Percentiles rank a stretch among this genome's conserved stretches.
Conservation (phyloP, 2,888 invertebrate species). For the Apamea anceps region DNA sequence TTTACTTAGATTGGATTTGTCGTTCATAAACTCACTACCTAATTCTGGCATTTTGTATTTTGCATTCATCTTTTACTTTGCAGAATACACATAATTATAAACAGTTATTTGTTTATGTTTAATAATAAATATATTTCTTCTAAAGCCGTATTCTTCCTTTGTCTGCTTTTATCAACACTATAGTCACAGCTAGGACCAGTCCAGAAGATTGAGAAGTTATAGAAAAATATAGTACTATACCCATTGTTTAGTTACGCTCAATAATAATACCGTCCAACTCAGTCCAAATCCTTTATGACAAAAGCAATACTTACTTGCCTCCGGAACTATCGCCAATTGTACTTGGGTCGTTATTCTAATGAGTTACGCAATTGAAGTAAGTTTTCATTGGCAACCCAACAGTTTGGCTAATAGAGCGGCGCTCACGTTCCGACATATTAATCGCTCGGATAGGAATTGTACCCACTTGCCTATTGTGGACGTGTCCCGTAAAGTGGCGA, state of each 20-base stretch:
- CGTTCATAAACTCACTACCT: slow-evolving; percentile 72
- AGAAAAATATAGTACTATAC: not conserved
- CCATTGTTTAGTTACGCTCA: not conserved
- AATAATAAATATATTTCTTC: not conserved
- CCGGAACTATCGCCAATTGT: slow-evolving; percentile 43
- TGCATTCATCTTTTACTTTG: slow-evolving; percentile 60
- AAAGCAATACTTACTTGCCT: slow-evolving; percentile 42
- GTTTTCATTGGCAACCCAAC: slow-evolving; percentile 61
- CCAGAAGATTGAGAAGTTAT: not conserved
- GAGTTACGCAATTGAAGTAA: slow-evolving; percentile 56
- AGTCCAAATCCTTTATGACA: slow-evolving; percentile 31
- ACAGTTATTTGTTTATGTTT: not conserved
- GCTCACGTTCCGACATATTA: slow-evolving; percentile 55
- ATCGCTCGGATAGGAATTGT: slow-evolving; percentile 53
- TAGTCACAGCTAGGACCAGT: not conserved
- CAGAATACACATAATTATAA: not conserved
- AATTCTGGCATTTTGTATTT: slow-evolving; percentile 71
- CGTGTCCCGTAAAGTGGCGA: slow-evolving; percentile 38
- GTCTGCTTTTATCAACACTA: not conserved
- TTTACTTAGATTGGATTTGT: slow-evolving; percentile 82
- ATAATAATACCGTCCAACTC: not conserved
- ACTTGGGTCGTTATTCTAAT: slow-evolving; percentile 54
- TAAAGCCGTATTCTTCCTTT: not conserved
- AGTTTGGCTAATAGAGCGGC: slow-evolving; percentile 54
- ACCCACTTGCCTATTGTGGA: slow-evolving; percentile 46